Evolutionary conservation across 2,797 vertebrate genomes (phyloP), one percentile per base, ranked within the genome.

Genomic region (Eleutherodactylus coqui): DNA sequence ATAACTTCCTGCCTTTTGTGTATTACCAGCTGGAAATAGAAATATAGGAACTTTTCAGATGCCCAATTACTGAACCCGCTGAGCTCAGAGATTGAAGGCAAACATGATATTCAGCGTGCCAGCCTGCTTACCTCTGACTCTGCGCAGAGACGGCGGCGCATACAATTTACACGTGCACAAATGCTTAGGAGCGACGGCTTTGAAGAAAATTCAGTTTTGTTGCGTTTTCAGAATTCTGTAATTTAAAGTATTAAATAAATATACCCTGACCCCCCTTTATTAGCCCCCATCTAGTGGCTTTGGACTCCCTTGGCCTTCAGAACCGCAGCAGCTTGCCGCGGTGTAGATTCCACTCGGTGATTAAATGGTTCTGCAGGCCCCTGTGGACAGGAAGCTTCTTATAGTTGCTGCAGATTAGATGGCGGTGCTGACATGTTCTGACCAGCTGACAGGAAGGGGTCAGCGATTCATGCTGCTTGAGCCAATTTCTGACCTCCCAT

Each of bases 1-100:
- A 94, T 94, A 94, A 95, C 95, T 96, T 96, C 95, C 95, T 95
- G 94, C 93, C 94, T 96, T 95, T 96, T 96, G 94, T 96, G 91
- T 91, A 88, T 91, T 91, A 93, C 92, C 94, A 95, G 94, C 95
- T 96, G 93, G 94, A 95, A 95, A 95, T 93, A 95, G 95, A 94
- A 95, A 95, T 93, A 93, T 93, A 93, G 91, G 92, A 93, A 94
- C 94, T 94, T 95, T 94, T 95, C 94, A 93, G 92, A 94, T 92
- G 93, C 90, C 93, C 93, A 93, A 93, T 95, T 96, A 94, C 94
- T 94, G 93, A 93, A 96, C 96, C 95, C 95, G 95, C 96, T 96
- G 95, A 94, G 96, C 94, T 94, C 92, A 94, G 95, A 94, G 92
- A 93, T 94, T 91, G 93, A 93, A 91, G 93, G 93, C 92, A 93